Percentiles rank a stretch among this genome's conserved stretches.
phyloP scores from a whole-genome alignment of 2,113 vertebrate species.

The Tychaedon coryphoeus region DNA sequence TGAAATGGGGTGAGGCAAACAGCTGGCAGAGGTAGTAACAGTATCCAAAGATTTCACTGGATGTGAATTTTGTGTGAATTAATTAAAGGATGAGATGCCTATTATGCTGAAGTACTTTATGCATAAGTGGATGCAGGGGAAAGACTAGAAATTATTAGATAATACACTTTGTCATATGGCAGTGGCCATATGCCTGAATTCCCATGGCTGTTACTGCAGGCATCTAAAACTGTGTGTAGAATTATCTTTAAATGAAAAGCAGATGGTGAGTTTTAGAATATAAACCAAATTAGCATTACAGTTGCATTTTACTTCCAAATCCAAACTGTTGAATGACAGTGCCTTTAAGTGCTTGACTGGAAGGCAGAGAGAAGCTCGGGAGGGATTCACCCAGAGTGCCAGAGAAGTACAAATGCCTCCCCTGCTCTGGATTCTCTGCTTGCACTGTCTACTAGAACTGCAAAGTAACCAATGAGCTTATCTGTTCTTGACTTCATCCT shows the following conservation, averaged over 20 bases:
- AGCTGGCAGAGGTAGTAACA: background rate
- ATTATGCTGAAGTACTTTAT: background rate
- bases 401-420: background rate
- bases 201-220: background rate
- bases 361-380: background rate
- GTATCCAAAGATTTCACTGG: background rate
- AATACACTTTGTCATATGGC: background rate
- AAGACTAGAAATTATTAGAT: background rate
- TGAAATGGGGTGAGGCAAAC: background rate
- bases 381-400: background rate
- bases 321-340: background rate
- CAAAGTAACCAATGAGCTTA: background rate
- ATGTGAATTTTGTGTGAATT: background rate
- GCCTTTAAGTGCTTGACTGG: background rate
- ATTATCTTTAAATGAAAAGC: background rate
- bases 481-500: background rate
- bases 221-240: background rate
- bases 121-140: background rate
- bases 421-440: background rate
- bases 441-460: background rate
- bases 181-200: background rate
- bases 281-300: background rate
- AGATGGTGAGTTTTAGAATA: background rate
- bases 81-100: background rate
- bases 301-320: background rate